Conservation (phyloP, 2,797 vertebrate genomes). For the Xyrichtys novacula region DNA sequence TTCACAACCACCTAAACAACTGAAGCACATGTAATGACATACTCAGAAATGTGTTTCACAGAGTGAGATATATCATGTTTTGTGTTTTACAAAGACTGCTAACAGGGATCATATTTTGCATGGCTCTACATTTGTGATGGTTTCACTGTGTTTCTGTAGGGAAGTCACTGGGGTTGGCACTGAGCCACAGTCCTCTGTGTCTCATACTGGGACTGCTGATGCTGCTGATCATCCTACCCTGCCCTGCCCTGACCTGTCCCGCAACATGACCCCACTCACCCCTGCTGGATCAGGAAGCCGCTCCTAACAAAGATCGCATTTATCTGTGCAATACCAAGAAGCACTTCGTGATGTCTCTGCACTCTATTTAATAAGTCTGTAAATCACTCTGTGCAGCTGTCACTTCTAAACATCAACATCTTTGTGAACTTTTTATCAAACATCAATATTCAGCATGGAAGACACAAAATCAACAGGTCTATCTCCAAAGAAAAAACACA, state of each 20-base stretch:
- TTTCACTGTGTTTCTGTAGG: conserved; percentile 69
- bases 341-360: conserved; percentile 42
- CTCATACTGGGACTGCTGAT: conserved; percentile 78
- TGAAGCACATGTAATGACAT: neutral
- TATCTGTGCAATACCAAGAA: conserved; percentile 41
- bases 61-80: conserved; percentile 3
- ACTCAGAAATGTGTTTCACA: neutral
- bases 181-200: conserved; percentile 70
- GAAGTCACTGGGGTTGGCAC: conserved; percentile 70
- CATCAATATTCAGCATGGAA: conserved; percentile 32
- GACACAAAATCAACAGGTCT: conserved; percentile 21
- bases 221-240: conserved; percentile 62
- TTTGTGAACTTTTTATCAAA: no score
- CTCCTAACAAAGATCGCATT: conserved; percentile 16
- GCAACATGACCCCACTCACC: conserved; percentile 61
- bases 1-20: neutral
- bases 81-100: neutral
- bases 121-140: conserved; percentile 30
- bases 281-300: conserved; percentile 51
- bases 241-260: conserved; percentile 44
- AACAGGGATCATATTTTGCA: conserved; percentile 32
- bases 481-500: neutral
- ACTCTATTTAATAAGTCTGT: conserved; percentile 14
- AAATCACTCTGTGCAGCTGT: conserved; percentile 40
- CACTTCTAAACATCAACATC: conserved; percentile 26